Evolutionary conservation across 2,113 vertebrate species (phyloP).

Genomic region (Condylura cristata): DNA sequence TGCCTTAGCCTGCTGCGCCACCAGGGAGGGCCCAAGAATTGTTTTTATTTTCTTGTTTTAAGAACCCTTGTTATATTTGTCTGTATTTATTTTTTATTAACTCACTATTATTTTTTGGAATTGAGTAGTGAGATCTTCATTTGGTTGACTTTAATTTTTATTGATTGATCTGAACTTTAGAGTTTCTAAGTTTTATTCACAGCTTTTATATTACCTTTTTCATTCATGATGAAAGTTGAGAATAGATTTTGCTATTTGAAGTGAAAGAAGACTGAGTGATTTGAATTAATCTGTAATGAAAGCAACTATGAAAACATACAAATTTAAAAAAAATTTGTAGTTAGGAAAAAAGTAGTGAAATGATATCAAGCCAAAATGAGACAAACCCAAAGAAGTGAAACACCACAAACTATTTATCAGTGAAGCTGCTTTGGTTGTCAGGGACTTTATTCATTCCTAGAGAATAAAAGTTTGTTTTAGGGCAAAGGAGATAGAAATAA

Average conservation of each 20-base stretch:
- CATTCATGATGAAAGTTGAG: not conserved
- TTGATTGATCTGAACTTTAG: not conserved
- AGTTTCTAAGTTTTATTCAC: not conserved
- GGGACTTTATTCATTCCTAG: not conserved
- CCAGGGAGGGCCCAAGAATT: too few species aligned
- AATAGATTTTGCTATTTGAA: not conserved
- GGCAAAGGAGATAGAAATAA: not conserved
- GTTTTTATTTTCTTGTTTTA: not conserved
- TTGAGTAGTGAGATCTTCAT: not conserved
- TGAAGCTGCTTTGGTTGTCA: not conserved
- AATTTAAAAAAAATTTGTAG: not conserved
- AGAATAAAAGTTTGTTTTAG: not conserved
- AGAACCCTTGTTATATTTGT: not conserved
- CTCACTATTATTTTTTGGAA: not conserved
- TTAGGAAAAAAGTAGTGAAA: not conserved
- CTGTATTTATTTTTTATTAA: not conserved
- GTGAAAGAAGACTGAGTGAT: not conserved
- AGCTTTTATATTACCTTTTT: not conserved
- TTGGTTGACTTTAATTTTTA: not conserved
- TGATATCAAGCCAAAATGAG: not conserved
- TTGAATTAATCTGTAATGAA: not conserved
- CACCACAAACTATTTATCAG: not conserved
- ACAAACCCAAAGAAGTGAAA: not conserved
- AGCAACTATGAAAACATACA: not conserved
- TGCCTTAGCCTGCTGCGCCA: too few species aligned